Conservation (phyloP, 2,797 vertebrate species). For the Arctocebus calabarensis region DNA sequence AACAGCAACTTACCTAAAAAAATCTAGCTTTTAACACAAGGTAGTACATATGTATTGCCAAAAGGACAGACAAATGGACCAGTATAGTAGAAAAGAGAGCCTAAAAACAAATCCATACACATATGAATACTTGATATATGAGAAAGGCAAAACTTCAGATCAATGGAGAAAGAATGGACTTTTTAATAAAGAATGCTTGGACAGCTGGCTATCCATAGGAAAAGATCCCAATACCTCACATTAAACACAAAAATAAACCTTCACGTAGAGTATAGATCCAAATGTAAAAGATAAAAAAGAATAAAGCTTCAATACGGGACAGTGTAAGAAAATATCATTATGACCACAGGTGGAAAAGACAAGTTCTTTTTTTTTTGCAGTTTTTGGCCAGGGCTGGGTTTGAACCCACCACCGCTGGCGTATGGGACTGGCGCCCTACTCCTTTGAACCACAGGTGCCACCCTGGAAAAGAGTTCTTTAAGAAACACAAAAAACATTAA, state of each 20-base stretch:
- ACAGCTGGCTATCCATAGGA: not conserved
- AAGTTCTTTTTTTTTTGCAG: too few species aligned
- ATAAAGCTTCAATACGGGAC: constrained; percentile 7
- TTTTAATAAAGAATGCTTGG: constrained; percentile 23
- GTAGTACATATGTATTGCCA: not conserved
- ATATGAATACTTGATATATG: not conserved
- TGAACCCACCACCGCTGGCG: too few species aligned
- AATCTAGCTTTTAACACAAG: constrained; percentile 36
- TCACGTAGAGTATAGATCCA: constrained; percentile 15
- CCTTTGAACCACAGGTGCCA: not conserved
- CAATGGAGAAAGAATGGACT: not conserved
- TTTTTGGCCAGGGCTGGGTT: too few species aligned
- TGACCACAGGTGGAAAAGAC: not conserved
- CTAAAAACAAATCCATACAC: not conserved
- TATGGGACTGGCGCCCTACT: too few species aligned
- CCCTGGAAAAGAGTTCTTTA: constrained; percentile 11
- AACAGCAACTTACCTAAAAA: constrained; percentile 29
- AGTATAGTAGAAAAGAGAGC: not conserved
- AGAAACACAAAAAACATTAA: not conserved
- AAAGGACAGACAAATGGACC: not conserved
- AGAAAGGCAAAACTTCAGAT: not conserved
- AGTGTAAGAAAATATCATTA: constrained; percentile 27
- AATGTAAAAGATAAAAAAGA: constrained; percentile 46
- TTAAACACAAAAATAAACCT: constrained; percentile 26
- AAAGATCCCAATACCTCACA: constrained; percentile 42